Base-by-base conservation (phyloP, 2,888 invertebrate species). In the Deilephila elpenor region DNA sequence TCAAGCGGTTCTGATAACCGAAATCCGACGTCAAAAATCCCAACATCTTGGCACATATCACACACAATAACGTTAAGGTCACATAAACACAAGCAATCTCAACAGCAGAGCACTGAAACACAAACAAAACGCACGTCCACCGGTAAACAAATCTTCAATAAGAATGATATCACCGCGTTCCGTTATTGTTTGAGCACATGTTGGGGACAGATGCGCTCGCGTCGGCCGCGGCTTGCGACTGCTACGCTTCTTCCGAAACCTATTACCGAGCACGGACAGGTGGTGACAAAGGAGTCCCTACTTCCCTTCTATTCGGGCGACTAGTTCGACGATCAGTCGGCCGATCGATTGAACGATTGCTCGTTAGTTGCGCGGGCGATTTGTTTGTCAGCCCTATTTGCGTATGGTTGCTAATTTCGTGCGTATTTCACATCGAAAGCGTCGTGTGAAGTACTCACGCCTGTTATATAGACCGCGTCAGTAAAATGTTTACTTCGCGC, bases 231-330 rank as follows among this genome's bases (percentile, higher is more conserved):
- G 84, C 83, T 85, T 87, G 84, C 85, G 81, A 86, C 85, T 88
- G 76, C 74, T 83, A 81, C 77, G 83, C 88, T 90, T 90, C 92
- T 93, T 93, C 93, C 93, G 90, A 91, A 88, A 91, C 88, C 90
- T 88, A 91, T 93, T 92, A 92, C 14, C 44, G 44, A 44, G 44
- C 44, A 44, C 89, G 80, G 92, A 91, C 93, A 94, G 93, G 93
- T 93, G 93, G 91, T 91, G 92, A 92, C 92, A 91, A 89, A 89
- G 87, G 89, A 91, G 85, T 83, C 85, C 89, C 88, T 86, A 89
- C 90, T 92, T 91, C 91, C 93, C 93, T 89, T 91, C 85, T 84
- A 83, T 67, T n/a, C 79, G 76, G 78, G 75, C 85, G 82, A 85
- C 84, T 81, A 78, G 80, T 85, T 77, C 78, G 73, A 70, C 79